Evolutionary conservation across 2,797 vertebrate species (phyloP).

Genomic region (Lemur catta): DNA sequence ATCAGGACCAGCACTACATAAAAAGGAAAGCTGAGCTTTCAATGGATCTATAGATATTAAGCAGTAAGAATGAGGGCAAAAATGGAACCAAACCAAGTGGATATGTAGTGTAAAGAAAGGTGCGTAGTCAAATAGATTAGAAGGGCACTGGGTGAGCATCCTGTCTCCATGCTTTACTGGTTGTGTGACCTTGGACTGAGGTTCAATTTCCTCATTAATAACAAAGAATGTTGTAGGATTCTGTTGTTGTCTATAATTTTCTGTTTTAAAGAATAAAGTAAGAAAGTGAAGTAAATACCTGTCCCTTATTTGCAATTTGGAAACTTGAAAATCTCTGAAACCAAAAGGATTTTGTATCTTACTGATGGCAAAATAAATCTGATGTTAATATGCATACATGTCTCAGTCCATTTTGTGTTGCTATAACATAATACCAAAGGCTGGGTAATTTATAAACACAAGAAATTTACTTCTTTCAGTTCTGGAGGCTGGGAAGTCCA

Average conservation of each 20-base stretch:
- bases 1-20: not conserved
- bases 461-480: not conserved
- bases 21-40: not conserved
- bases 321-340: constrained; percentile 11
- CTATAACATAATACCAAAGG: not conserved
- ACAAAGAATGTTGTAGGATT: not conserved
- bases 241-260: not conserved
- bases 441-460: not conserved
- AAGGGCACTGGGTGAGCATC: not conserved
- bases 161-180: not conserved
- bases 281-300: not conserved
- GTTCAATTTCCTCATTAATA: not conserved
- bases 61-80: not conserved
- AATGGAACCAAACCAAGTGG: not conserved
- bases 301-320: not conserved
- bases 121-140: not conserved
- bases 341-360: not conserved
- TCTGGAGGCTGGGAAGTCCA: not conserved
- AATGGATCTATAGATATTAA: not conserved
- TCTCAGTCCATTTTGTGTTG: not conserved
- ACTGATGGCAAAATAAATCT: not conserved
- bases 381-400: not conserved
- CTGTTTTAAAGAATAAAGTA: not conserved
- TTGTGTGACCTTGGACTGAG: not conserved
- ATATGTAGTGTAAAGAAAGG: not conserved